These are phyloP conservation scores for Lagria hirta DNA, from an alignment of 2,888 invertebrate genomes.

Conservation along the genomic window DNA sequence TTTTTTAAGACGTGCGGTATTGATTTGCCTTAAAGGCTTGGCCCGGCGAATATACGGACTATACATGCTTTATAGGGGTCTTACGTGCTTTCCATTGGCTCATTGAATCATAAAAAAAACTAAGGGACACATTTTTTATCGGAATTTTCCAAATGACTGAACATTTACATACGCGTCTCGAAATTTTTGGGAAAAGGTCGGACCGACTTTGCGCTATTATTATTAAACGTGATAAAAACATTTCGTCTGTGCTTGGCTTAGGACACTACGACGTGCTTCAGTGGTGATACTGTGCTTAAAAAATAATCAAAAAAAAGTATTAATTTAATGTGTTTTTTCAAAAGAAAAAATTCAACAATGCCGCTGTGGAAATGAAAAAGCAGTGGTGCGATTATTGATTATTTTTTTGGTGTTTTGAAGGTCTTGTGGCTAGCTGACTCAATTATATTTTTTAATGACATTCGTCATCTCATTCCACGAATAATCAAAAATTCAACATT, in stretches of 20 bases:
- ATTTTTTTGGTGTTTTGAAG: conserved; percentile 50
- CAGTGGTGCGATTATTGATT: conserved; percentile 50
- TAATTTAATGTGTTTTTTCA: conserved; percentile 37
- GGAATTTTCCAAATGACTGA: conserved; percentile 69
- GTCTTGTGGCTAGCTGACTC: conserved; percentile 47
- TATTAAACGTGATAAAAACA: conserved; percentile 30
- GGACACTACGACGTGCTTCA: too few species aligned
- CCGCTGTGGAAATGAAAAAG: conserved; percentile 45
- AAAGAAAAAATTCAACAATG: too few species aligned
- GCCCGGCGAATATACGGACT: conserved; percentile 54
- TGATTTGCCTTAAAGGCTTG: conserved; percentile 57
- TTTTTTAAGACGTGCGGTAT: conserved; percentile 56
- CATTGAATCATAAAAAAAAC: conserved; percentile 57
- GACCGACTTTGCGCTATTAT: conserved; percentile 37
- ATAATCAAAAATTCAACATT: conserved; percentile 5
- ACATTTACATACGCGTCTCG: conserved; percentile 53
- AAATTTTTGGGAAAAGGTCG: conserved; percentile 51
- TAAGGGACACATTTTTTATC: conserved; percentile 55
- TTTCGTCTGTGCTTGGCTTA: conserved; percentile 24
- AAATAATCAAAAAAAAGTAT: conserved; percentile 33
- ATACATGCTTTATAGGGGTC: conserved; percentile 56
- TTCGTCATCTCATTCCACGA: conserved; percentile 14
- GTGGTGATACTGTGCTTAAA: conserved; percentile 32
- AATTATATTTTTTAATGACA: conserved; percentile 28
- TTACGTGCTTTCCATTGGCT: conserved; percentile 56